Percentiles rank a stretch among this genome's conserved stretches.
Conservation (phyloP, 2,113 vertebrate genomes). For the Sclerurus mexicanus region DNA sequence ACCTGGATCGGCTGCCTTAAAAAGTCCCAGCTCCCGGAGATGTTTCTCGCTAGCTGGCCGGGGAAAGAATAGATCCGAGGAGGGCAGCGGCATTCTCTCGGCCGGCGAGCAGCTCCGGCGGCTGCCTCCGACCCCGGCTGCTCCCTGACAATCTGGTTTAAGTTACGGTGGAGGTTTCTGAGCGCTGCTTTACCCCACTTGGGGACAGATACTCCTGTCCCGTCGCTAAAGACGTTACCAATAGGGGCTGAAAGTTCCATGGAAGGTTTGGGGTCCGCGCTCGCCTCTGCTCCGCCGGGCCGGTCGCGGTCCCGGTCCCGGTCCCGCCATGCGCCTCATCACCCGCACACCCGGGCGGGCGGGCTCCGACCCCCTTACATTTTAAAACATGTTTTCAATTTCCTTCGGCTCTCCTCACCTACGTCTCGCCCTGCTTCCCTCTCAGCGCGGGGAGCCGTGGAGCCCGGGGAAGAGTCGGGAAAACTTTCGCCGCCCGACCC, state of each 20-base stretch:
- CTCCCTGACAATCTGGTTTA: background rate
- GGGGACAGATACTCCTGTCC: background rate
- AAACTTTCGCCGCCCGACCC: background rate
- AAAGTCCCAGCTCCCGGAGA: background rate
- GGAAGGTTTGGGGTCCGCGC: background rate
- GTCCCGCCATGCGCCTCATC: background rate
- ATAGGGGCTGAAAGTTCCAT: background rate
- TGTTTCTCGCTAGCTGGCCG: background rate
- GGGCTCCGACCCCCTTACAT: background rate
- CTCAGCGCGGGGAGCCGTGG: background rate
- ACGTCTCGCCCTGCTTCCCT: background rate
- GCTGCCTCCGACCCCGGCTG: background rate
- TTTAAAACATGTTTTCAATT: conserved; percentile 44
- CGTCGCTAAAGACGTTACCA: background rate
- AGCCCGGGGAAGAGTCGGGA: background rate
- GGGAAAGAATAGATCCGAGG: background rate
- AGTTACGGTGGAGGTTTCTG: background rate
- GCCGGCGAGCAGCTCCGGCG: background rate
- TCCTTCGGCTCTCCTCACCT: conserved; percentile 22
- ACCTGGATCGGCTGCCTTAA: background rate
- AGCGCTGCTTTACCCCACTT: background rate
- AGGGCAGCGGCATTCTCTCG: background rate
- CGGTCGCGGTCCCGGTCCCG: too few relatives aligned
- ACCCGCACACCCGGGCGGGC: background rate
- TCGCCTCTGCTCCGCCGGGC: background rate